phyloP scores from a whole-genome alignment of 2,113 vertebrate species.

The Murina feae region DNA sequence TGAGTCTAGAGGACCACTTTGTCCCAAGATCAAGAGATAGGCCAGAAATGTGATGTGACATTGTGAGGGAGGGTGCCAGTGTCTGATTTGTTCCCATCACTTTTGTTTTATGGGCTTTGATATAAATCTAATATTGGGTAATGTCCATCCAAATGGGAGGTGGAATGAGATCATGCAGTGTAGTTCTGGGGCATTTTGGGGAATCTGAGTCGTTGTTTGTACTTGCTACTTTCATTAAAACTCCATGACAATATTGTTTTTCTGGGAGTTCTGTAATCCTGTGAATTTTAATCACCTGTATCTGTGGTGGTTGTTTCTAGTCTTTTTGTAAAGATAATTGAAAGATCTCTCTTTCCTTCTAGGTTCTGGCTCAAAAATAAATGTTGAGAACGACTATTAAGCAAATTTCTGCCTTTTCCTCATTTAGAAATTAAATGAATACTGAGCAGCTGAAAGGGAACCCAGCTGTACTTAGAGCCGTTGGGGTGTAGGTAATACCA shows the following conservation, averaged over 20 bases:
- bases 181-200: neutral
- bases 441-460: neutral
- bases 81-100: neutral
- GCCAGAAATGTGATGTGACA: neutral
- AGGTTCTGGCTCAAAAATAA: neutral
- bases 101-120: no score
- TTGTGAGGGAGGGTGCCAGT: no score
- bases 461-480: neutral
- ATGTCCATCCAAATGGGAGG: neutral
- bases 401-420: neutral
- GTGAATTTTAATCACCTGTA: neutral
- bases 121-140: neutral
- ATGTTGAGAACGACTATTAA: neutral
- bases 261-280: neutral
- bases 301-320: neutral
- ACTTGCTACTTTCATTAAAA: neutral
- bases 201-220: neutral
- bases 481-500: neutral
- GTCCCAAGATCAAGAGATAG: accelerated
- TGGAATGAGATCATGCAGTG: neutral
- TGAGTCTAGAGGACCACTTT: neutral
- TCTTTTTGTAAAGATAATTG: neutral
- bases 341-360: neutral
- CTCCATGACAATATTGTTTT: accelerated
- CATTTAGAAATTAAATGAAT: accelerated